Evolutionary conservation across 2,113 vertebrate genomes (phyloP).

Genomic region (Cyanocitta stelleri): DNA sequence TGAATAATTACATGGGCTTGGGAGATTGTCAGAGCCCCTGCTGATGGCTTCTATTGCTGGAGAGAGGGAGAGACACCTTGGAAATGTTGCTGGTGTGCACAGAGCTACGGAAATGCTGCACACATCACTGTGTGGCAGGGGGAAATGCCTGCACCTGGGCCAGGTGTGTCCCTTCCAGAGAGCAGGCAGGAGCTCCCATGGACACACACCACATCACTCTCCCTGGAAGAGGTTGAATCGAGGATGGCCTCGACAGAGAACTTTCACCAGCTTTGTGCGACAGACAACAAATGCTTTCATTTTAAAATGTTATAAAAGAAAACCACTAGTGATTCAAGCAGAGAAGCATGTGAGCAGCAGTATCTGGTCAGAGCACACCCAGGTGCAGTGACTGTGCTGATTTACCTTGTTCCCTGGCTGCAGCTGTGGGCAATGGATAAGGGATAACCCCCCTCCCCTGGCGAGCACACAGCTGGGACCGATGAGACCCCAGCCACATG

Average conservation of each 20-base stretch:
- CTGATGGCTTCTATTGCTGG: background rate
- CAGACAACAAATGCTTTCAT: background rate
- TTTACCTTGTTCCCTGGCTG: background rate
- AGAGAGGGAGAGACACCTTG: background rate
- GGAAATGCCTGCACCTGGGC: background rate
- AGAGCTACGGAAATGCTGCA: background rate
- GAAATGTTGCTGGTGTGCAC: background rate
- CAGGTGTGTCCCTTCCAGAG: background rate
- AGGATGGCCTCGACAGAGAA: background rate
- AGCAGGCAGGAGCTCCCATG: background rate
- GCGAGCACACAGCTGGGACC: background rate
- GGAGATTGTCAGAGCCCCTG: background rate
- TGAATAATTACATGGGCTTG: background rate
- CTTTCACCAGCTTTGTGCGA: background rate
- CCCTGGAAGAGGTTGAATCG: background rate
- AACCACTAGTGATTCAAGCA: background rate
- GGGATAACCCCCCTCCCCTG: rapidly evolving
- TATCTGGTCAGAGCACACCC: background rate
- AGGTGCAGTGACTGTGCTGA: background rate
- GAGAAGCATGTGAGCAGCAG: background rate
- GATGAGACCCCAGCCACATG: rapidly evolving
- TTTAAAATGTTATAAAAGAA: background rate
- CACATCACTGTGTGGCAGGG: background rate
- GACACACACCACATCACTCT: background rate
- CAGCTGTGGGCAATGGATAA: background rate